Evolutionary conservation across 2,888 invertebrate species (phyloP), one percentile per base, ranked within the genome.

Genomic region (Synergus gifuensis): DNA sequence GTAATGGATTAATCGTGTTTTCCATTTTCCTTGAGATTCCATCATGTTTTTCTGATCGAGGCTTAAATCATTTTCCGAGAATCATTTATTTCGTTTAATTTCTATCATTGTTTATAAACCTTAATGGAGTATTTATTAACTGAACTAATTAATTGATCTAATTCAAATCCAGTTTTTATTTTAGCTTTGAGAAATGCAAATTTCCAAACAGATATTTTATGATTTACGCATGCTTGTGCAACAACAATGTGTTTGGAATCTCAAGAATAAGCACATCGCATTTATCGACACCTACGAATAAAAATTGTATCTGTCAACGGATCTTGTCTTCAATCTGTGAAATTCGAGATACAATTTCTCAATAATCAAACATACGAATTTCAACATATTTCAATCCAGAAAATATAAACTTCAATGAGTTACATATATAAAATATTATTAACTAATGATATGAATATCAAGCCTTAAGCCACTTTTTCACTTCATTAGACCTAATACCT

Each of bases 1-100:
- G 22, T 8, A 73, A 54, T 73, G 36, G 12, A 49, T 36, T 49
- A 54, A 73, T 36, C 40, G 54, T 40, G 40, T 73, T 62, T 28
- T 40, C 5, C 54, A 40, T 73, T 54, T 40, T 16, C 40, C n/a
- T 73, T 49, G 16, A 73, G 11, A 73, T 54, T 40, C 46, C 14
- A 42, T 66, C 44, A 12, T 44, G 0, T 62, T 28, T 22, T 62
- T 28, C 12, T 62, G 8, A 28, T 62, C 0, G 12, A 22, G 7
- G 1, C 5, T 22, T 46, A 12, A 67, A 8, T n/a, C 36, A 36
- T 69, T 28, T 73, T 67, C 67, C 2, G 9, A 18, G 58, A 58
- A 58, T 16, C 22, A 14, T 36, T 14, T 28, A 8, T 62, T 7
- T 14, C 7, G 12, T 28, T 28, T 4, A 28, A 0, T 2, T 54